Evolutionary conservation across 2,888 invertebrate species (phyloP), one percentile per base, ranked within the genome.

Genomic region (Rhingia rostrata): DNA sequence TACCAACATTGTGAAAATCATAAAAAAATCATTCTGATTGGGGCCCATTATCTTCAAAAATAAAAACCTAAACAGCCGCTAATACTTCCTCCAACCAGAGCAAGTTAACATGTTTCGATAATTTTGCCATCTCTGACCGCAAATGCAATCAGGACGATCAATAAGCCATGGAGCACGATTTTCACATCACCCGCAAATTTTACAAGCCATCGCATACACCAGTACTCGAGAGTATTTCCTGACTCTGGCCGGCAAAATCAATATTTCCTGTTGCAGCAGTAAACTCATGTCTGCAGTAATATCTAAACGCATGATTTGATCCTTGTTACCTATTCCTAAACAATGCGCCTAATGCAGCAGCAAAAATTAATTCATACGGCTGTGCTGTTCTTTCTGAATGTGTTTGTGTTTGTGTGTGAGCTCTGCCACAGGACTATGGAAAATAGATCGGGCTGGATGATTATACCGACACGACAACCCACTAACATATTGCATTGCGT

Each of bases 301-400:
- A 56, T 45, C 54, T 32, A 69, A 82, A 51, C 54, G 72, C 39
- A 60, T 61, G 78, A 83, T 66, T 78, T 73, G 67, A 67, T 72
- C 67, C 78, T 45, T 63, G 67, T 77, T 73, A 67, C 72, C 54
- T 56, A 54, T 61, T 60, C 35, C 54, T 66, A 54, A 72, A 51
- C 79, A 83, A 78, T 67, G 54, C 56, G 54, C 61, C 73, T 73
- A 83, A 78, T 83, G 83, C 83, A 74, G 69, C 79, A 84, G 79
- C 73, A 66, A 69, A 69, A 84, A 79, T 84, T 69, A 84, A 63
- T 79, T 56, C 78, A 51, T 60, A 49, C 63, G 58, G 39, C 47
- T 53, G 60, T 60, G 67, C 56, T 56, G 47, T 72, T 66, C 41
- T 41, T 22, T 22, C 22, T 22, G 22, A 1, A 22, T 22, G 22